A percentile compares a stretch with the other conserved stretches of the same genome.
Evolutionary conservation across 2,113 vertebrate species (phyloP).

Genomic region (Microcebus griseorufus): DNA sequence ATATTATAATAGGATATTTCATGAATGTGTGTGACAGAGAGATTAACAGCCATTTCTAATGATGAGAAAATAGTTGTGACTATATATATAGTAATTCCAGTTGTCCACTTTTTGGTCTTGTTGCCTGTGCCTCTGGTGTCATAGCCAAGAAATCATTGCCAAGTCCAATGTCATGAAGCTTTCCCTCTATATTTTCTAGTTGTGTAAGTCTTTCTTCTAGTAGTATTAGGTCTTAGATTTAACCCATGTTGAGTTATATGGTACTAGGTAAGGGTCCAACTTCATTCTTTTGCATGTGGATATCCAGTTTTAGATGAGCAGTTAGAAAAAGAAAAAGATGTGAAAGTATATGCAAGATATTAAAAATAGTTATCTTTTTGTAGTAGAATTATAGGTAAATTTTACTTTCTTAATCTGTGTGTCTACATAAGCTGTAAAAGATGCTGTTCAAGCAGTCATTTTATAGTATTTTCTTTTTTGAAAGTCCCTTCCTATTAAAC

Average conservation of each 20-base stretch:
- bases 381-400: not conserved
- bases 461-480: not conserved
- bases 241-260: not conserved
- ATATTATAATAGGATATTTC: not conserved
- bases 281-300: not conserved
- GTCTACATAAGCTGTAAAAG: not conserved
- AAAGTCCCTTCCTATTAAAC: not conserved
- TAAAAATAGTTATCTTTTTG: not conserved
- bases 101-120: not conserved
- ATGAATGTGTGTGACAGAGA: not conserved
- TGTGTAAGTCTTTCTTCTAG: not conserved
- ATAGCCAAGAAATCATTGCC: not conserved
- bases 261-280: not conserved
- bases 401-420: conserved; percentile 26
- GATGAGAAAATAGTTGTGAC: not conserved
- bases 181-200: not conserved
- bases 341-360: not conserved
- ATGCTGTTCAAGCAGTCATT: not conserved
- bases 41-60: not conserved
- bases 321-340: not conserved
- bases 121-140: not conserved
- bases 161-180: not conserved
- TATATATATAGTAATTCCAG: not conserved
- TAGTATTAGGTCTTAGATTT: not conserved
- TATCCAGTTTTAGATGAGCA: not conserved